Conservation (phyloP, 2,113 vertebrate genomes). For the Lepisosteus osseus region DNA sequence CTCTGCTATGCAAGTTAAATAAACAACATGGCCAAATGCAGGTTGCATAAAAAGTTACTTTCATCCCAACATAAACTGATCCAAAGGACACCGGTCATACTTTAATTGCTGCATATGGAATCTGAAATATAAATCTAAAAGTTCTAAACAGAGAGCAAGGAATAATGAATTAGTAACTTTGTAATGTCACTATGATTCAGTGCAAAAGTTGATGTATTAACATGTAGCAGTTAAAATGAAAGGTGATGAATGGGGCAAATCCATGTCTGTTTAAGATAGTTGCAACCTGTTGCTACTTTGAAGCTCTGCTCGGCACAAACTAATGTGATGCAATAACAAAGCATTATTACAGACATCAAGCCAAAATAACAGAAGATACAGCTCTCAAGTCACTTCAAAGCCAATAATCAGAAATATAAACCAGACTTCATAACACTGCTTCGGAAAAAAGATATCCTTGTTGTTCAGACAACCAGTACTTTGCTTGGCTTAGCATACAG, state of each 20-base stretch:
- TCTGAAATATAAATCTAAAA: neutral
- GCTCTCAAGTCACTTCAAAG: neutral
- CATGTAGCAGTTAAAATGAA: neutral
- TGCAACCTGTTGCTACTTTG: neutral
- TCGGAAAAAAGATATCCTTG: neutral
- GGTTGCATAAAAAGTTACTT: constrained; percentile 43
- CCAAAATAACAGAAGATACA: neutral
- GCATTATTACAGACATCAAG: constrained; percentile 7
- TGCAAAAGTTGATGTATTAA: neutral
- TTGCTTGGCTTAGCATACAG: neutral
- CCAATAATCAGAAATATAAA: neutral
- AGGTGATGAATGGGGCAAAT: neutral
- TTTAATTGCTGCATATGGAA: neutral
- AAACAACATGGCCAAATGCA: constrained; percentile 50
- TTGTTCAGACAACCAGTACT: constrained; percentile 5
- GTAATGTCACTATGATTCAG: neutral
- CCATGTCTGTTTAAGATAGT: neutral
- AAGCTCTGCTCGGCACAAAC: neutral
- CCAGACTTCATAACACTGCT: neutral
- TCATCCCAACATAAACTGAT: constrained; percentile 49
- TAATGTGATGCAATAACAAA: neutral
- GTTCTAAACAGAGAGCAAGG: neutral
- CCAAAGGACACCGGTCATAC: constrained; percentile 31
- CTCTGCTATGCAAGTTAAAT: constrained; percentile 48
- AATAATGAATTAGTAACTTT: neutral